phyloP scores from a whole-genome alignment of 2,888 invertebrate species.

The Diogma glabrata region DNA sequence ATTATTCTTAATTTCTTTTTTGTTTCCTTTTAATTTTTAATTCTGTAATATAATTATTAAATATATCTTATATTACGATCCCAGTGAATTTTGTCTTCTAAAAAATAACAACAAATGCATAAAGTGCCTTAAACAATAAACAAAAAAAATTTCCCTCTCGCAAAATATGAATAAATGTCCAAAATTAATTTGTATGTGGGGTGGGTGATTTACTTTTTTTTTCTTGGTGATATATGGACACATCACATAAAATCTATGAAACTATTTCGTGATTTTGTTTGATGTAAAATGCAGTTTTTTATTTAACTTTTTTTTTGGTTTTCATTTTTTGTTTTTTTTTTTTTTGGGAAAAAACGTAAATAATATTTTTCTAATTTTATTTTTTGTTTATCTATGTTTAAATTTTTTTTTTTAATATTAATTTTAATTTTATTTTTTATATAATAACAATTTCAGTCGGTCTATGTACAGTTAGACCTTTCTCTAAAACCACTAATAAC shows the following conservation, averaged over 20 bases:
- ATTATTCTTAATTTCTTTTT: slow-evolving; percentile 12
- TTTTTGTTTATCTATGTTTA: slow-evolving; percentile 2
- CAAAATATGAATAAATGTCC: not conserved
- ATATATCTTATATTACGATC: slow-evolving; percentile 6
- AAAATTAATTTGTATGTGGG: not conserved
- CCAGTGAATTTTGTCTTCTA: slow-evolving; percentile 4
- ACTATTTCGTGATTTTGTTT: not conserved
- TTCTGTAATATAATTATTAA: slow-evolving; percentile 5
- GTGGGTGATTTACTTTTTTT: not conserved
- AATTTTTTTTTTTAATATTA: slow-evolving; percentile 9
- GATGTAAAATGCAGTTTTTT: slow-evolving; percentile 6
- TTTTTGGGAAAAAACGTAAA: slow-evolving; percentile 6
- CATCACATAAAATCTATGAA: not conserved
- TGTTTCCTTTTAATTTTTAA: slow-evolving; percentile 13
- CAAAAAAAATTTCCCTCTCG: slow-evolving; percentile 9
- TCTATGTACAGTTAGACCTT: slow-evolving; percentile 16
- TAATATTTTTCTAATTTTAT: slow-evolving; percentile 6
- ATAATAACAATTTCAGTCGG: slow-evolving; percentile 19
- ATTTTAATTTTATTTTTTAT: slow-evolving; percentile 13
- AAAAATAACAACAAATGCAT: slow-evolving; percentile 11
- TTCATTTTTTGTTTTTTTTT: no score
- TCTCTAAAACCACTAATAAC: slow-evolving; percentile 9
- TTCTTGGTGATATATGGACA: not conserved
- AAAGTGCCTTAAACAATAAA: slow-evolving; percentile 8
- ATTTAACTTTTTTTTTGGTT: no score